phyloP scores from a whole-genome alignment of 37 sponge, comb jelly and placozoan species.

The Ianthella basta region DNA sequence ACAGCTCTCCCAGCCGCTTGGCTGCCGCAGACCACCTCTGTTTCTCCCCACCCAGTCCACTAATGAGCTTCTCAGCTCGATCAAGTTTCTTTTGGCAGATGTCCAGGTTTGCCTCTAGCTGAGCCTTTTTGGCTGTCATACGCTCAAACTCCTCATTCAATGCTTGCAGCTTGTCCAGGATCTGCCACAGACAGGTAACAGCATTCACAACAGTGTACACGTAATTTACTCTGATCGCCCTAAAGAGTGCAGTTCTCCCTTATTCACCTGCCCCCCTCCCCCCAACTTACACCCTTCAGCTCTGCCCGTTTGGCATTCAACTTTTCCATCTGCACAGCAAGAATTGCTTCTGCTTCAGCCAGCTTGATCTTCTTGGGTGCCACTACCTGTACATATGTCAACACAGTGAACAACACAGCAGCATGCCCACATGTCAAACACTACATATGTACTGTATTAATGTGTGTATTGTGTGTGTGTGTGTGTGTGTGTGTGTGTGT shows the following conservation, averaged over 20 bases:
- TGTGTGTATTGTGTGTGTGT: too few species aligned
- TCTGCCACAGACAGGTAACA: constrained; percentile 21
- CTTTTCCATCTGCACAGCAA: constrained; percentile 93
- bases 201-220: too few species aligned
- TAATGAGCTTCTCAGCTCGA: constrained; percentile 96
- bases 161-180: constrained; percentile 84
- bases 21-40: constrained; percentile 94
- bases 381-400: constrained; percentile 60
- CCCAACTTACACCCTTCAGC: constrained; percentile 81
- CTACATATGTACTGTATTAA: too few species aligned
- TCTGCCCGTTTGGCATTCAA: constrained; percentile 91
- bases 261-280: too few species aligned
- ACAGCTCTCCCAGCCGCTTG: constrained; percentile 75
- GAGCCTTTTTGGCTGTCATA: constrained; percentile 74
- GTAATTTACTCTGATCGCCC: too few species aligned
- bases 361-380: constrained; percentile 96
- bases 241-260: too few species aligned
- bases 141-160: constrained; percentile 92
- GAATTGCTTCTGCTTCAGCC: constrained; percentile 86
- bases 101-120: constrained; percentile 88
- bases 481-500: too few species aligned
- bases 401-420: background rate
- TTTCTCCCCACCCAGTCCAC: constrained; percentile 99
- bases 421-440: background rate
- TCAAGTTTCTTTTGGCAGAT: constrained; percentile 94